Conservation (phyloP, 2,113 vertebrate species). For the Azemiops feae region DNA sequence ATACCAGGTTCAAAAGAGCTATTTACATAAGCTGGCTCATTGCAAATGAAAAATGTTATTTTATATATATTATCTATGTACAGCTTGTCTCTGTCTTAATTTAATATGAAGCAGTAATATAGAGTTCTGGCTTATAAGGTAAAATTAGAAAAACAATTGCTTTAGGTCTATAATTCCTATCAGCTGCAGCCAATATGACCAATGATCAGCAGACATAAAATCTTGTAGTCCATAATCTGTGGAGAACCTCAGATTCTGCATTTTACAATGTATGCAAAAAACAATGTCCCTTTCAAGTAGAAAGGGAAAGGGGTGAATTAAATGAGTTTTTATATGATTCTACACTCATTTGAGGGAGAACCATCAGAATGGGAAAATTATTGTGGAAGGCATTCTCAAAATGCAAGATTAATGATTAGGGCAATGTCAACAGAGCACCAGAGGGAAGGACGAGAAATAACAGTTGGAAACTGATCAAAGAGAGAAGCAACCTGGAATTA, state of each 20-base stretch:
- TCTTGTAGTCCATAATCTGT: background rate
- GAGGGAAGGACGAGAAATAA: no score
- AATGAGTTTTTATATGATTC: background rate
- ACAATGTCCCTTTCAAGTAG: background rate
- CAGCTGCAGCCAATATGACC: background rate
- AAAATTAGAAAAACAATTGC: background rate
- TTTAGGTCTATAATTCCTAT: background rate
- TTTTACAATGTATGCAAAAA: background rate
- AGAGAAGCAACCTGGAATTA: no score
- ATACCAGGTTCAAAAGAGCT: constrained; percentile 2
- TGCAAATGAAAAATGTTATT: constrained; percentile 31
- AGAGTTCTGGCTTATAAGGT: constrained; percentile 7
- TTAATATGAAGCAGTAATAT: background rate
- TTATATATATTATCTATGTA: constrained; percentile 8
- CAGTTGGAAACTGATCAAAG: no score
- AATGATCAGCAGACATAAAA: background rate
- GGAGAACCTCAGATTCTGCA: background rate
- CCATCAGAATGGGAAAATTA: background rate
- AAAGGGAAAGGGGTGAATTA: background rate
- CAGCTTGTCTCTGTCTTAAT: background rate
- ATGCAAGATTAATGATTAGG: background rate
- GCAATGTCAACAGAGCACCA: background rate
- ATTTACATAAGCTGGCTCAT: constrained; percentile 25
- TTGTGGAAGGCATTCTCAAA: background rate
- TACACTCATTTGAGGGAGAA: background rate